Evolutionary conservation across 2,888 invertebrate genomes (phyloP).

Genomic region (Tiphia femorata): DNA sequence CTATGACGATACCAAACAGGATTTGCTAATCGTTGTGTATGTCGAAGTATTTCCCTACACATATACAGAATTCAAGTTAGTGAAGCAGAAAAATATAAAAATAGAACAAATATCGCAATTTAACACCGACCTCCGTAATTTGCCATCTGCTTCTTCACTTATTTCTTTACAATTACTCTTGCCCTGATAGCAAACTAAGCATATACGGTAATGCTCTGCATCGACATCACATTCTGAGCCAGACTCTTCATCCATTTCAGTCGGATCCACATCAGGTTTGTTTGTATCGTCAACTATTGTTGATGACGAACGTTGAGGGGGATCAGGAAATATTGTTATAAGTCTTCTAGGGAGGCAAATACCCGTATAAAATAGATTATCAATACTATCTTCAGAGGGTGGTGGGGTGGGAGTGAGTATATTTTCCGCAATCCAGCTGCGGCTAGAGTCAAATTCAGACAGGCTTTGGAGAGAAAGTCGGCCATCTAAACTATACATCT

Average conservation of each 20-base stretch:
- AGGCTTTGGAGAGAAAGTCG: constrained; percentile 63
- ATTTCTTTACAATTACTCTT: constrained; percentile 41
- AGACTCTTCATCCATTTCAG: constrained; percentile 57
- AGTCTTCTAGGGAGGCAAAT: constrained; percentile 80
- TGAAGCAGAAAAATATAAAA: background rate
- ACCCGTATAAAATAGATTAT: constrained; percentile 77
- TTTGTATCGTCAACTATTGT: constrained; percentile 28
- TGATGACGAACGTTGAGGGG: constrained; percentile 37
- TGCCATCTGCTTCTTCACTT: constrained; percentile 48
- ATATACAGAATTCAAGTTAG: constrained; percentile 1
- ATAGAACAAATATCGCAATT: background rate
- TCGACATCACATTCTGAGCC: constrained; percentile 52
- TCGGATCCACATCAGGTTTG: constrained; percentile 36
- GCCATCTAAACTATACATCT: constrained; percentile 66
- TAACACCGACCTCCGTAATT: constrained; percentile 52
- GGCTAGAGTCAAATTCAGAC: constrained; percentile 62
- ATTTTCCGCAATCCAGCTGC: constrained; percentile 61
- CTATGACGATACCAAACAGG: constrained; percentile 85
- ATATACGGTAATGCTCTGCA: constrained; percentile 56
- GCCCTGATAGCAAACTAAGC: constrained; percentile 57
- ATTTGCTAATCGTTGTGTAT: constrained; percentile 82
- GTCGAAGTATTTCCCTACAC: constrained; percentile 73
- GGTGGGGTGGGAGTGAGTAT: constrained; percentile 52
- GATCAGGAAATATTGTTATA: constrained; percentile 76
- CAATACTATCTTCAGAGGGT: constrained; percentile 70